Conservation (phyloP, 2,888 invertebrate genomes). For the Athrips mouffetella region DNA sequence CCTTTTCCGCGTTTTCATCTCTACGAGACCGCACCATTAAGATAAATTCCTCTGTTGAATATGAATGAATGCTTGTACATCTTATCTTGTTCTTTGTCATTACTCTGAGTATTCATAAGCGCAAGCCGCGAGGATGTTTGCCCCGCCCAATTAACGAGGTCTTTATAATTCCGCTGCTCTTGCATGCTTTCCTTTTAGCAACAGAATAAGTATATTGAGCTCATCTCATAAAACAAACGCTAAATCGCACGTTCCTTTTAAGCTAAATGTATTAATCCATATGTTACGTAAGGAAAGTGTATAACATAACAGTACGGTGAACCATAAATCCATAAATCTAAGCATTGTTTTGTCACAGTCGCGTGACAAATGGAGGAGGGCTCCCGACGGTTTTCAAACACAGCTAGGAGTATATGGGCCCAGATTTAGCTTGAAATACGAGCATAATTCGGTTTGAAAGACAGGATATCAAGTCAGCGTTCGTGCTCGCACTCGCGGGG, state of each 20-base stretch:
- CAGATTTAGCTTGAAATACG: constrained; percentile 16
- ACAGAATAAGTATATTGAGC: no score
- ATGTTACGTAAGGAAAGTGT: constrained; percentile 12
- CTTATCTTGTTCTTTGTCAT: constrained; percentile 29
- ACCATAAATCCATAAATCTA: constrained; percentile 51
- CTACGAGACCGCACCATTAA: constrained; percentile 32
- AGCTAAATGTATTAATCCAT: constrained; percentile 3
- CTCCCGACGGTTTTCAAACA: constrained; percentile 35
- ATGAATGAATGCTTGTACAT: constrained; percentile 25
- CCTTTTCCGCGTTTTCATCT: constrained; percentile 44
- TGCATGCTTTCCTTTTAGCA: neutral
- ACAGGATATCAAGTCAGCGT: constrained; percentile 21
- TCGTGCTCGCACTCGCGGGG: neutral
- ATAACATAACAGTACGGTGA: constrained; percentile 32
- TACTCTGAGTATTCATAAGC: neutral
- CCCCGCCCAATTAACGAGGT: neutral
- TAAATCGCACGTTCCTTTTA: no score
- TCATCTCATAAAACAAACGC: no score
- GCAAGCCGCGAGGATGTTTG: neutral
- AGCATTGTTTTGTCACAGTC: constrained; percentile 49
- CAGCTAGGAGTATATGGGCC: constrained; percentile 12
- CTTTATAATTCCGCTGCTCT: neutral
- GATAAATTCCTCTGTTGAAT: constrained; percentile 32
- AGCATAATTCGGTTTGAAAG: constrained; percentile 26
- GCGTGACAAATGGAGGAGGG: constrained; percentile 40